Evolutionary conservation across 2,888 invertebrate genomes (phyloP).

Genomic region (Drosophila recens): DNA sequence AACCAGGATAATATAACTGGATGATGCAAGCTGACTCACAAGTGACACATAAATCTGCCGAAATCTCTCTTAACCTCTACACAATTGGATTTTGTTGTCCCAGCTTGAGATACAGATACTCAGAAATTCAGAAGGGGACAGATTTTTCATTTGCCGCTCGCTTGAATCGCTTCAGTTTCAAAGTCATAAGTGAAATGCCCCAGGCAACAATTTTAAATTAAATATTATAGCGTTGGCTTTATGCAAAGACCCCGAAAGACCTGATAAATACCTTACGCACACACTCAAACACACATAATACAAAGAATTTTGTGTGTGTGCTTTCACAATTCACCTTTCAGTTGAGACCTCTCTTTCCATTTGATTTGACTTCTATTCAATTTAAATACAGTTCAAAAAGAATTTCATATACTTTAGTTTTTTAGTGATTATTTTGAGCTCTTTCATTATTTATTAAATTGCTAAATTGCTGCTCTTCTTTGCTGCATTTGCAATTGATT

Average conservation of each 20-base stretch:
- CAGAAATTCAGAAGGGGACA: not conserved
- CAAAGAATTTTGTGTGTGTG: not conserved
- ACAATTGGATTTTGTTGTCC: constrained; percentile 29
- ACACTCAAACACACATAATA: constrained; percentile 9
- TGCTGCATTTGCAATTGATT: constrained; percentile 19
- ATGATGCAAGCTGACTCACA: not conserved
- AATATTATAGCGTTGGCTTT: constrained; percentile 58
- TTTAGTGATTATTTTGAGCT: constrained; percentile 9
- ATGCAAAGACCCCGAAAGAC: constrained; percentile 39
- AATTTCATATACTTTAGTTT: constrained; percentile 1
- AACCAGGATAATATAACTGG: constrained; percentile 1
- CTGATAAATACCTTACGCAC: constrained; percentile 47
- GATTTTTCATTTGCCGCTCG: constrained; percentile 44
- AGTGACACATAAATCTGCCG: constrained; percentile 16
- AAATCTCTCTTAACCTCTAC: constrained; percentile 22
- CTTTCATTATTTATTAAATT: not conserved
- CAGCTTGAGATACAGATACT: constrained; percentile 9
- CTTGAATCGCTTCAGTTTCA: constrained; percentile 29
- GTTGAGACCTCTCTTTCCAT: not conserved
- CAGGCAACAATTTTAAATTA: constrained; percentile 64
- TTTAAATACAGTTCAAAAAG: constrained; percentile 4
- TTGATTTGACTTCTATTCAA: constrained; percentile 6
- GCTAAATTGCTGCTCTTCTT: not conserved
- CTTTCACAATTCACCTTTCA: constrained; percentile 40
- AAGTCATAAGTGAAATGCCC: constrained; percentile 51